Evolutionary conservation across 2,797 vertebrate genomes (phyloP).

Genomic region (Spheniscus humboldti): DNA sequence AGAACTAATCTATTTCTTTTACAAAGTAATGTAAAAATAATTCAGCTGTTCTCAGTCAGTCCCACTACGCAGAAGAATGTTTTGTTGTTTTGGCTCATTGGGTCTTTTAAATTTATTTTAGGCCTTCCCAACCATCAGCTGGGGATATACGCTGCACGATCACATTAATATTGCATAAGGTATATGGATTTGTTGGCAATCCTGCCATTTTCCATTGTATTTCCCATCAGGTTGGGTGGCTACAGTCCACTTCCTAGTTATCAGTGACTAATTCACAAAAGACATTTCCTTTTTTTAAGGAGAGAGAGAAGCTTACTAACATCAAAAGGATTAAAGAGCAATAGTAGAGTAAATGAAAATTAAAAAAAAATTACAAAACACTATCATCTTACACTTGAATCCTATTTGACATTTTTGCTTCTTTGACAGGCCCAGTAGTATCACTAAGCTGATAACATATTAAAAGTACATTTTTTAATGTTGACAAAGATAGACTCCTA

Average conservation of each 20-base stretch:
- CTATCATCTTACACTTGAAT: background rate
- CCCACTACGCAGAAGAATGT: rapidly evolving
- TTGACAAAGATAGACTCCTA: background rate
- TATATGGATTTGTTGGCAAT: background rate
- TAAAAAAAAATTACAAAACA: background rate
- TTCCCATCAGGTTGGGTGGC: background rate
- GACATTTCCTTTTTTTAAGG: background rate
- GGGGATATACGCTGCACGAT: background rate
- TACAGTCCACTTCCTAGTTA: background rate
- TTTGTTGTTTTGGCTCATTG: background rate
- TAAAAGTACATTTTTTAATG: background rate
- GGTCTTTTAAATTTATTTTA: background rate
- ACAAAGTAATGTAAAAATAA: background rate
- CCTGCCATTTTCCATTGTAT: background rate
- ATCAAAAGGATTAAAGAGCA: background rate
- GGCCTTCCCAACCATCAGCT: background rate
- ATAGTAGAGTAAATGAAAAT: background rate
- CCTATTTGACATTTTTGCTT: background rate
- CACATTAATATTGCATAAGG: background rate
- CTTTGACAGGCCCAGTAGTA: background rate
- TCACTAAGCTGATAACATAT: background rate
- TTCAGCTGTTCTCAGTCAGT: background rate
- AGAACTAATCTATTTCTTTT: background rate
- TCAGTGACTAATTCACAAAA: background rate
- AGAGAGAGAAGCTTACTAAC: background rate